phyloP scores from a whole-genome alignment of 2,113 vertebrate genomes.

The Irena cyanogastra region DNA sequence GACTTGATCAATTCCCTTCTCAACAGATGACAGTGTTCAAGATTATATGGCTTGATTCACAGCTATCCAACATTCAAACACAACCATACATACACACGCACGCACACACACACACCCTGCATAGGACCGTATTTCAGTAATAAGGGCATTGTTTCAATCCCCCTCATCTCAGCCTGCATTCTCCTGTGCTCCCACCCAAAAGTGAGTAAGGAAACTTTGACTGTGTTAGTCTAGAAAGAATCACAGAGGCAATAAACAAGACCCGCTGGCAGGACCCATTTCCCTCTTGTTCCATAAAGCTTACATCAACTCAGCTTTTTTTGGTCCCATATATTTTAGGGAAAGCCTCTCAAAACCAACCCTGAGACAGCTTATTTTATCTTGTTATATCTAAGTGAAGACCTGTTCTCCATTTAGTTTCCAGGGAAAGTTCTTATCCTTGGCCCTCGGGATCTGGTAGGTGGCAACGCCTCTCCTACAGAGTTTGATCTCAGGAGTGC shows the following conservation, averaged over 20 bases:
- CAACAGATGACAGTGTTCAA: background rate
- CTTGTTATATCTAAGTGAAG: background rate
- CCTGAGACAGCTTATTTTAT: background rate
- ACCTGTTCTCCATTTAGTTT: background rate
- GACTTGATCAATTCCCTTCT: background rate
- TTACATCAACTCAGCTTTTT: background rate
- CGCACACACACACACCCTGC: background rate
- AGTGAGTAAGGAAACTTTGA: conserved; percentile 60
- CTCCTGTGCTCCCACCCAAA: background rate
- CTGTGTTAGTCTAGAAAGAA: conserved; percentile 25
- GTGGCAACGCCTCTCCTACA: background rate
- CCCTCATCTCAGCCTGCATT: background rate
- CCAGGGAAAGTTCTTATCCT: background rate
- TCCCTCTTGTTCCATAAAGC: background rate
- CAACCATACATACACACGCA: background rate
- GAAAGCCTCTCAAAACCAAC: conserved; percentile 28
- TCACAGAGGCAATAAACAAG: conserved; percentile 51
- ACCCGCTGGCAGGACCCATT: conserved; percentile 49
- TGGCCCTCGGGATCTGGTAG: background rate
- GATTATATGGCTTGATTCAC: background rate
- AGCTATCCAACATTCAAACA: background rate
- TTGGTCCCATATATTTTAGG: background rate
- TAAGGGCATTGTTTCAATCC: background rate
- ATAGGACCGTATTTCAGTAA: background rate
- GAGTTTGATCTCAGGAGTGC: background rate